A percentile compares a stretch with the other conserved stretches of the same genome.
Conservation (phyloP, 2,888 invertebrate species). For the Branchipolynoe longqiensis region DNA sequence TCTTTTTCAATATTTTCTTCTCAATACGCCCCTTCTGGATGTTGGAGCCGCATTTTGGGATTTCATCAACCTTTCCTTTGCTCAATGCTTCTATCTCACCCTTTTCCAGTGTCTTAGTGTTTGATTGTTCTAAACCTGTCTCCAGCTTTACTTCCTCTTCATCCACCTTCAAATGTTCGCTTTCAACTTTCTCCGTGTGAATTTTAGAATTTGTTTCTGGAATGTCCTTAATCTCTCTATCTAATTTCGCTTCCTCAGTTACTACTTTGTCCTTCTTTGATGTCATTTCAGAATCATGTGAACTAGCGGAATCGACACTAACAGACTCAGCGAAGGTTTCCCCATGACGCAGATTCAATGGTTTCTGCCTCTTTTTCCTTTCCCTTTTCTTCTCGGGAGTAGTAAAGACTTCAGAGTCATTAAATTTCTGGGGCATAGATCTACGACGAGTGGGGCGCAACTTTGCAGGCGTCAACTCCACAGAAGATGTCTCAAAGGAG, state of each 20-base stretch:
- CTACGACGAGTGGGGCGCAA: neutral
- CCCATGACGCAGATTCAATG: neutral
- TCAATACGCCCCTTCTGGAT: neutral
- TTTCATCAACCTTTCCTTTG: neutral
- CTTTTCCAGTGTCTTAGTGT: no score
- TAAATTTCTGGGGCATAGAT: slow-evolving; percentile 22
- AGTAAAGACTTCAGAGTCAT: neutral
- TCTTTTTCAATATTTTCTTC: no score
- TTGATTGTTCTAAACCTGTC: no score
- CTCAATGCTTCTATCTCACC: neutral
- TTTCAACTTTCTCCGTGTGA: no score
- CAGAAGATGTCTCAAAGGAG: neutral
- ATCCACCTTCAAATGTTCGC: no score
- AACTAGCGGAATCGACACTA: neutral
- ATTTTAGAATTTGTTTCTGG: no score
- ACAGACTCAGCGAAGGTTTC: slow-evolving; percentile 15
- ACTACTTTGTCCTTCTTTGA: neutral
- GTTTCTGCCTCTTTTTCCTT: no score
- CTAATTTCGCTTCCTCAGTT: neutral
- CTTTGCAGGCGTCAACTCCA: neutral
- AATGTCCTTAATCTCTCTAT: no score
- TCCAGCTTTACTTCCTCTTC: no score
- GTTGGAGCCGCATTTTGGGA: neutral
- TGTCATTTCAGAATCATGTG: neutral
- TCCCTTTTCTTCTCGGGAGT: slow-evolving; percentile 38